Conservation (phyloP, 2,113 vertebrate genomes). For the Trichomycterus rosablanca region DNA sequence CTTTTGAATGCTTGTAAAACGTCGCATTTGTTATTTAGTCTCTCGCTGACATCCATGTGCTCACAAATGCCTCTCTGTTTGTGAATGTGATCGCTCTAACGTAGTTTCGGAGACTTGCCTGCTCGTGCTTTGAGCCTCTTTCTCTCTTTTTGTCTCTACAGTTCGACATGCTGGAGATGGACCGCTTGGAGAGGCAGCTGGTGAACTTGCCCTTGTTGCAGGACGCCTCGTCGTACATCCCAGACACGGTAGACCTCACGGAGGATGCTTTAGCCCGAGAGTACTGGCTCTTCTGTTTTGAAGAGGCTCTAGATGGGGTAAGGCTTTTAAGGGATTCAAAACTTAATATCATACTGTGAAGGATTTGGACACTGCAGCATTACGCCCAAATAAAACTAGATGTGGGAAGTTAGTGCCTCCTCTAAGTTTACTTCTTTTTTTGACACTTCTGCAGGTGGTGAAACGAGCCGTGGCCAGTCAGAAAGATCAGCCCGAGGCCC, state of each 20-base stretch:
- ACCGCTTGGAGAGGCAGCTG: constrained; percentile 86
- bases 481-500: constrained; percentile 74
- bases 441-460: no score
- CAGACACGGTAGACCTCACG: constrained; percentile 90
- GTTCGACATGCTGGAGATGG: constrained; percentile 99
- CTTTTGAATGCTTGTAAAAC: no score
- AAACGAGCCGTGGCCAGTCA: constrained; percentile 90
- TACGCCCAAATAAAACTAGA: no score
- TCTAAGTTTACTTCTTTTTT: no score
- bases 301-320: constrained; percentile 93
- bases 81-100: no score
- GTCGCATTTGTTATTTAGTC: no score
- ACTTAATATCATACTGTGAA: neutral
- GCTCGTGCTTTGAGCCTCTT: no score
- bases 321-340: constrained; percentile 25
- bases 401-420: no score
- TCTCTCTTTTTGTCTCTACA: constrained; percentile 47
- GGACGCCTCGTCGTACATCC: constrained; percentile 89
- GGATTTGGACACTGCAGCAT: no score
- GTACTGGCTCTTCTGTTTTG: constrained; percentile 96
- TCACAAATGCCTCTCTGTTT: no score
- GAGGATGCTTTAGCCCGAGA: constrained; percentile 87
- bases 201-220: constrained; percentile 89
- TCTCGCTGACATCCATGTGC: no score
- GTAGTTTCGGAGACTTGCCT: no score